These are phyloP conservation scores for Silurus aristotelis DNA, from an alignment of 2,797 vertebrate genomes.

Conservation along the genomic window DNA sequence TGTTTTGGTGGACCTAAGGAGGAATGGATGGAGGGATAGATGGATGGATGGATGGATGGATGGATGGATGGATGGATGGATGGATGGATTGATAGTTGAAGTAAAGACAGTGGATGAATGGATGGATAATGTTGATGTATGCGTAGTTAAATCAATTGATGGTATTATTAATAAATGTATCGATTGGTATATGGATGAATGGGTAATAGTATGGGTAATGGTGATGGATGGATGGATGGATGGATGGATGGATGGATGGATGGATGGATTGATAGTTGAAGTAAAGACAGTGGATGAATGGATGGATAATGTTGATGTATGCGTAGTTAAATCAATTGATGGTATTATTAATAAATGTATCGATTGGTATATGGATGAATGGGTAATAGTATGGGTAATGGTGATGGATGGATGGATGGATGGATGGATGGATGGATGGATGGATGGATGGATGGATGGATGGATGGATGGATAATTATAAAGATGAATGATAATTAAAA, in stretches of 20 bases:
- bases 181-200: not conserved
- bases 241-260: not conserved
- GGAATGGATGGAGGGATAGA: not conserved
- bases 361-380: not conserved
- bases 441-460: not conserved
- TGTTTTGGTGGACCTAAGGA: not conserved
- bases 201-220: too few relatives aligned
- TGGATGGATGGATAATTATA: not conserved
- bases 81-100: not conserved
- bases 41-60: not conserved
- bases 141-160: not conserved
- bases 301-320: not conserved
- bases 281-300: not conserved
- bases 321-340: not conserved
- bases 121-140: not conserved
- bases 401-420: not conserved
- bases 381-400: too few relatives aligned
- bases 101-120: not conserved
- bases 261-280: not conserved
- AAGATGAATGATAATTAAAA: not conserved
- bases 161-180: not conserved
- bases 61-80: not conserved
- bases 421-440: not conserved
- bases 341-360: not conserved
- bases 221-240: not conserved